Evolutionary conservation across 2,113 vertebrate genomes (phyloP).

Genomic region (Brachionichthys hirsutus): DNA sequence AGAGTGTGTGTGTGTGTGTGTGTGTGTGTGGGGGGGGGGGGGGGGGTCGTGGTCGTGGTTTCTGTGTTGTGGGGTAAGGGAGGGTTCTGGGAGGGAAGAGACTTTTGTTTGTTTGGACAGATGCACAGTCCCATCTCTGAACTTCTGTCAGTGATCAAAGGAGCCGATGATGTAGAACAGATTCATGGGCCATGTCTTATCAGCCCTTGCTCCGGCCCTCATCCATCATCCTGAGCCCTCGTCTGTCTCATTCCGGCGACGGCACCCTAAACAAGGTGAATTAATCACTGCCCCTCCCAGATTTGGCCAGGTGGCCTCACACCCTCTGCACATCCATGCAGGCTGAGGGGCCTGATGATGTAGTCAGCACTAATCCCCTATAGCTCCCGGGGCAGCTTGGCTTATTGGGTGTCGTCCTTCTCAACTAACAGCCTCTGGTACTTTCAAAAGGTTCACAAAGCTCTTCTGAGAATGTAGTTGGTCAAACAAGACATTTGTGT

Average conservation of each 20-base stretch:
- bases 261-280: constrained; percentile 91
- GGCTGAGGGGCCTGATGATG: constrained; percentile 51
- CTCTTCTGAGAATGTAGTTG: constrained; percentile 16
- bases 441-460: constrained; percentile 40
- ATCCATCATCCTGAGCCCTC: constrained; percentile 88
- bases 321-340: constrained; percentile 83
- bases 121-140: constrained; percentile 89
- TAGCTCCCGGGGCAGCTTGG: constrained; percentile 36
- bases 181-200: constrained; percentile 96
- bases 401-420: constrained; percentile 19
- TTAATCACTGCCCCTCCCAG: constrained; percentile 86
- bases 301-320: constrained; percentile 89
- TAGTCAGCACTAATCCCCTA: constrained; percentile 8
- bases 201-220: constrained; percentile 83
- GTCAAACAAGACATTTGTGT: constrained; percentile 25
- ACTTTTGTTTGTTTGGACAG: constrained; percentile 91
- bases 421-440: constrained; percentile 16
- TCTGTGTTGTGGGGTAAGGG: constrained; percentile 27
- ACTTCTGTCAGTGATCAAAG: constrained; percentile 94
- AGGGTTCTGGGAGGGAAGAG: constrained; percentile 59
- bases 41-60: constrained; percentile 23
- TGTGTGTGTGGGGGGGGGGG: too few species aligned
- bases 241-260: constrained; percentile 86
- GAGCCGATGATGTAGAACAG: constrained; percentile 93
- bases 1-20: too few species aligned